A percentile compares a stretch with the other conserved stretches of the same genome.
phyloP scores from a whole-genome alignment of 2,888 invertebrate species.

The Anodontia alba region DNA sequence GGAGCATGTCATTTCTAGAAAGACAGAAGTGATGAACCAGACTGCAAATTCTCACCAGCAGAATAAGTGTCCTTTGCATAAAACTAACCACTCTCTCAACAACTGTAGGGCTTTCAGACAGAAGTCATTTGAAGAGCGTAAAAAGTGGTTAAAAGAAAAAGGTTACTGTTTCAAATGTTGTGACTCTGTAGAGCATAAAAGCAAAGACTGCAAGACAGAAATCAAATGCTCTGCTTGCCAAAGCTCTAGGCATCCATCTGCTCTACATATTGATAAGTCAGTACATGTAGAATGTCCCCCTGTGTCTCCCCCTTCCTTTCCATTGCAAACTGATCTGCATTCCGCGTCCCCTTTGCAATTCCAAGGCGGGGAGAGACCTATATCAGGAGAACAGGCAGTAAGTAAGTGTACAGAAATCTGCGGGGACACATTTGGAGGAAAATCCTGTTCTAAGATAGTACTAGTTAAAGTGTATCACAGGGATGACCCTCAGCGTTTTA shows the following conservation, averaged over 20 bases:
- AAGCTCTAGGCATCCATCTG: neutral
- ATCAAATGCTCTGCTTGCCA: constrained; percentile 5
- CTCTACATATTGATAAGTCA: neutral
- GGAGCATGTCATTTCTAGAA: neutral
- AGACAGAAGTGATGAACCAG: neutral
- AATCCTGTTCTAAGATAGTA: constrained; percentile 25
- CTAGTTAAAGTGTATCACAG: constrained; percentile 13
- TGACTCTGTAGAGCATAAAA: constrained; percentile 6
- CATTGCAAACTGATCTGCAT: neutral
- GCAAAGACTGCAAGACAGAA: neutral
- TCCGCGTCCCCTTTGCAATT: neutral
- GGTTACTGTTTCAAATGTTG: constrained; percentile 6
- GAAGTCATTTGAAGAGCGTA: neutral
- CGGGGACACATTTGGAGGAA: constrained; percentile 10
- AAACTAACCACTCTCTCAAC: neutral
- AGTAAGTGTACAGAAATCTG: constrained; percentile 21
- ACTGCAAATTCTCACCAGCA: neutral
- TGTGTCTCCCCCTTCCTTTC: neutral
- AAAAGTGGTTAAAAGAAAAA: constrained; percentile 8
- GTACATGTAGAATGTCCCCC: neutral
- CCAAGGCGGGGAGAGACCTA: constrained; percentile 11
- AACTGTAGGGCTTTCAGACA: constrained; percentile 6
- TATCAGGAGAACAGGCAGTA: neutral
- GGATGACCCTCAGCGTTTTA: neutral
- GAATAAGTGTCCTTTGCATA: neutral